These are phyloP conservation scores for Drosophila micromelanica DNA, from an alignment of 1,140 invertebrate genomes.

Conservation along the genomic window DNA sequence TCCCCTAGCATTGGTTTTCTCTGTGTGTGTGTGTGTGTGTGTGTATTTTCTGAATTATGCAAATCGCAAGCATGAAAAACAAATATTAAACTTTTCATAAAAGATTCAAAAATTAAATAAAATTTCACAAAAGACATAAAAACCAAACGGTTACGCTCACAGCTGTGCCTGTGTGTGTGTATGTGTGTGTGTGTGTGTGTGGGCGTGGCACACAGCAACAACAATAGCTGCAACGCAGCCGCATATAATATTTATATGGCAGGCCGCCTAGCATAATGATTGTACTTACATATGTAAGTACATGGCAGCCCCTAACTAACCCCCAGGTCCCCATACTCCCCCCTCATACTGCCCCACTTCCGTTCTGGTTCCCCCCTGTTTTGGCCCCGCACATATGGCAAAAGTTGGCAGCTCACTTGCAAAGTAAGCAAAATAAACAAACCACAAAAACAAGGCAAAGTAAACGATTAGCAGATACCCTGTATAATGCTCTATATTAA, in stretches of 20 bases:
- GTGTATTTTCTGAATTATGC: slow-evolving; percentile 72
- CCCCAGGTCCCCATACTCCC: not conserved
- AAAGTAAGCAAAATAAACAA: slow-evolving; percentile 57
- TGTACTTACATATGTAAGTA: slow-evolving; percentile 79
- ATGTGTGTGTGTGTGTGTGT: slow-evolving; percentile 7
- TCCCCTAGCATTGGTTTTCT: slow-evolving; percentile 7
- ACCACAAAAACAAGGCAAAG: slow-evolving; percentile 35
- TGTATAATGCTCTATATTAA: no score
- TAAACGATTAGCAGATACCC: not conserved
- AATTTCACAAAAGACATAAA: slow-evolving; percentile 82
- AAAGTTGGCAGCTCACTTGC: slow-evolving; percentile 67
- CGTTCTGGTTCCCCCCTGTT: not conserved
- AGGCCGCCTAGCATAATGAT: slow-evolving; percentile 67
- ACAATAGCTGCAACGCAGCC: slow-evolving; percentile 1
- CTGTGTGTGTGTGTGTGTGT: slow-evolving; percentile 31
- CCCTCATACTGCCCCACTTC: not conserved
- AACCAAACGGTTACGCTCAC: slow-evolving; percentile 69
- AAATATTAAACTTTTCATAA: slow-evolving; percentile 83
- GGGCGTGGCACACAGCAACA: slow-evolving; percentile 2
- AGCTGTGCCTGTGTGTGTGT: slow-evolving; percentile 4
- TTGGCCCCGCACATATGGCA: slow-evolving; percentile 18
- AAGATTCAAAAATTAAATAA: slow-evolving; percentile 83
- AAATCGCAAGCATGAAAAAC: slow-evolving; percentile 82
- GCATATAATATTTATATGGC: slow-evolving; percentile 55
- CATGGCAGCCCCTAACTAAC: slow-evolving; percentile 52